Evolutionary conservation across 2,888 invertebrate species (phyloP).

Genomic region (Luperina testacea): DNA sequence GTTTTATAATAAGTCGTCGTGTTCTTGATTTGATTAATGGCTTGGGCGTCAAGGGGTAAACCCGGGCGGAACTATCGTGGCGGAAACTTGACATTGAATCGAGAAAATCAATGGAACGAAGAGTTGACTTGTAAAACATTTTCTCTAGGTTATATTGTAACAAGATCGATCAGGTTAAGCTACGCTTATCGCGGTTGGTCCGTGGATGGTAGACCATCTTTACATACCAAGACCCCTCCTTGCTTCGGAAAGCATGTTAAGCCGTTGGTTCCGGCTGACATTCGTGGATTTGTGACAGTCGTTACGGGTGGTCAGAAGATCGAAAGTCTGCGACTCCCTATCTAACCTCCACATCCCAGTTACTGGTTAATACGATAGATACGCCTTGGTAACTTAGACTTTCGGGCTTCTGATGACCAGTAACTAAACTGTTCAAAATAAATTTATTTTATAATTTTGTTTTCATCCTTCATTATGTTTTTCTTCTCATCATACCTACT

Average conservation of each 20-base stretch:
- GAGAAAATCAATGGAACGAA: conserved; percentile 27
- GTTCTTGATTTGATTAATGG: conserved; percentile 47
- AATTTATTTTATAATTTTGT: neutral
- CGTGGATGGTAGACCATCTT: neutral
- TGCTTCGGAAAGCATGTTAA: neutral
- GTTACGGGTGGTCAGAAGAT: neutral
- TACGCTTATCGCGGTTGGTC: neutral
- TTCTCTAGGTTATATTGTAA: conserved; percentile 2
- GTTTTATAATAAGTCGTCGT: conserved; percentile 20
- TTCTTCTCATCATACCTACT: neutral
- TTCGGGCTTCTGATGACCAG: neutral
- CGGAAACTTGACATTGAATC: conserved; percentile 50
- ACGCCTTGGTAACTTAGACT: neutral
- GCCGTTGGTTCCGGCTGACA: neutral
- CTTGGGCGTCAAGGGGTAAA: conserved; percentile 19
- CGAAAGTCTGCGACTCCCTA: neutral
- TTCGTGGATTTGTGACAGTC: neutral
- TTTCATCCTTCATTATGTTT: too few relatives aligned
- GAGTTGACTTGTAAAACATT: conserved; percentile 5
- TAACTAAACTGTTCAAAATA: neutral
- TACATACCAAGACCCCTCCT: neutral
- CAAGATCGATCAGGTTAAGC: neutral
- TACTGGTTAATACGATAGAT: neutral
- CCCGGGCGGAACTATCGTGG: conserved; percentile 37
- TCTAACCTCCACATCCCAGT: neutral